Base-by-base conservation (phyloP, 2,888 invertebrate genomes). In the Drosophila engyochracea region DNA sequence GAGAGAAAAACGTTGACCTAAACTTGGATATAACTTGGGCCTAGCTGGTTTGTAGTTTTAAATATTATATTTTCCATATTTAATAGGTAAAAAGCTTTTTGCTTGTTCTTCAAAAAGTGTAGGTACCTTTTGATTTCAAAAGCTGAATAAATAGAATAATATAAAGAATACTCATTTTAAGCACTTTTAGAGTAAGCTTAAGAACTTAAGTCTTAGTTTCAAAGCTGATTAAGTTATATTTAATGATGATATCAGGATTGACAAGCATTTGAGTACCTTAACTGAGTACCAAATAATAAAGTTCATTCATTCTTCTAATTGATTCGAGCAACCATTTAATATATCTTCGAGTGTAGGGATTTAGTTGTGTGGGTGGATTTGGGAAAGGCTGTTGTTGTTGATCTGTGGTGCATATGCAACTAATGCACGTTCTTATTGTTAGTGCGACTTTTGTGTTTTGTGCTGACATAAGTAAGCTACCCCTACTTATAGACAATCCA, bases 401-500 rank as follows among this genome's bases (percentile, higher is more conserved):
- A 80, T 85, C 80, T 67, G 72, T 72, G 76, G 71, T 76, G 55
- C 58, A 72, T 71, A 72, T 76, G 74, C 74, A 74, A 73, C 87
- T 83, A 83, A 83, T 84, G 84, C 84, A 75, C 54, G 67, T 71
- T 53, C 60, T 71, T 74, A 85, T 74, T 85, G 76, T 83, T 41
- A 22, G 30, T 67, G 64, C 35, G 53, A 70, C 70, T 74, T 68
- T 76, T 72, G 75, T 60, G 61, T 65, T 73, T 82, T 89, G 58
- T 86, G 85, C 87, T 85, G 85, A 85, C 89, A 87, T 82, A 80
- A 72, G 82, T 85, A 85, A 89, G 78, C 85, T 64, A 62, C 77
- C 76, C 67, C 41, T 59, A 51, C 53, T 35, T 47, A 41, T n/a
- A 41, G 31, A 10, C 22, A 4, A 14, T 44, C 9, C 57, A 3